phyloP scores from a whole-genome alignment of 2,797 vertebrate species.

The Lutjanus campechanus region DNA sequence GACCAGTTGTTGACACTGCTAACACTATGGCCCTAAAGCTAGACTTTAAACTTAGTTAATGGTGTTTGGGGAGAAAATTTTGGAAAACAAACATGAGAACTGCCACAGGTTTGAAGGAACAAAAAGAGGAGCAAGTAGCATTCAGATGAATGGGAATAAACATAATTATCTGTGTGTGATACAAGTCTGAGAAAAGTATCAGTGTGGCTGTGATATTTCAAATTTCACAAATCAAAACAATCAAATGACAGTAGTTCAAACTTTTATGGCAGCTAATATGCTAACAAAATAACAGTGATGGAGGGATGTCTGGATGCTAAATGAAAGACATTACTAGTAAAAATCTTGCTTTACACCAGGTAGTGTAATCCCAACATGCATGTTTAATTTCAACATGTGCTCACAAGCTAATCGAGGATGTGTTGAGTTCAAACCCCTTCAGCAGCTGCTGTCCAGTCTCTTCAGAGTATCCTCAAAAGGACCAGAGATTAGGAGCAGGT shows the following conservation, averaged over 20 bases:
- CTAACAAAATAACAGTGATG: not conserved
- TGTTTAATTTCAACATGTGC: not conserved
- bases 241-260: not conserved
- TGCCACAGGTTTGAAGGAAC: not conserved
- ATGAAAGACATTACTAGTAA: not conserved
- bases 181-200: not conserved
- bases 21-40: slow-evolving; percentile 32
- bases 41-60: slow-evolving; percentile 34
- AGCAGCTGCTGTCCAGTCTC: slow-evolving; percentile 24
- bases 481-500: slow-evolving; percentile 23
- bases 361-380: not conserved
- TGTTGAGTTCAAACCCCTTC: not conserved
- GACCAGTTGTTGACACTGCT: slow-evolving; percentile 51
- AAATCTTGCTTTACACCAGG: not conserved
- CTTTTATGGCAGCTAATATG: no score
- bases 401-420: not conserved
- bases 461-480: slow-evolving; percentile 4
- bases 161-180: not conserved
- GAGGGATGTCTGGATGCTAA: not conserved
- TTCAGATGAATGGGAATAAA: not conserved
- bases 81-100: slow-evolving; percentile 28
- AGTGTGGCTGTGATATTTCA: not conserved
- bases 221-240: not conserved
- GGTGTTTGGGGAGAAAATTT: slow-evolving; percentile 20
- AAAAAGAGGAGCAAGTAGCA: not conserved